Evolutionary conservation across 30 jellyfish, hydroid and myxozoan species (phyloP), one percentile per base, ranked within the genome.

Genomic region (Aurelia sp.): DNA sequence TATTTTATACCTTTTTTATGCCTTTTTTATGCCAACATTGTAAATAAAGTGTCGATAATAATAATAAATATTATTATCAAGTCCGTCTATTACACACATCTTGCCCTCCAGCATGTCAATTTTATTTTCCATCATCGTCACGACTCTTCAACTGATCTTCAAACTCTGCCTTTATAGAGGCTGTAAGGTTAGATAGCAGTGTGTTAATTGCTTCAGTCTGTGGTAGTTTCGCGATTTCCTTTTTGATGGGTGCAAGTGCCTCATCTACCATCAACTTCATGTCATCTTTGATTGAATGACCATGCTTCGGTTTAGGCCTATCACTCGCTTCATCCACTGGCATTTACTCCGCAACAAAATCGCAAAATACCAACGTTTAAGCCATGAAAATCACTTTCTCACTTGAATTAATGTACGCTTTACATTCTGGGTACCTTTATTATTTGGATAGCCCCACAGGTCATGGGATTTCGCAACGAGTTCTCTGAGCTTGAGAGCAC

Each of bases 91-190:
- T 57, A 57, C 66, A 57, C 66, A 57, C 66, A 57, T 57, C 66
- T 57, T 57, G 66, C 66, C 66, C n/a, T 57, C 66, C 66, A 57
- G 66, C 66, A 57, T 57, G 66, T 57, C 66, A n/a, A 57, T 57
- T 57, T 57, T 57, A n/a, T 57, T 57, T 57, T 57, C 66, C 66
- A 57, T 57, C n/a, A n/a, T 57, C 66, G 66, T 57, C 66, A 15
- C 66, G 66, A 57, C 66, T 57, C 66, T 57, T 57, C 66, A 57
- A n/a, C 66, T 57, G 66, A 57, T 57, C 66, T 57, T 57, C 66
- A n/a, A 57, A 57, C 66, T 57, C 66, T 57, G 66, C 66, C 66
- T 57, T 57, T 57, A 57, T 57, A 57, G 66, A 57, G n/a, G 66
- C 66, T 57, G 66, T 57, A 57, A 57, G 66, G 66, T 57, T 57